phyloP scores from a whole-genome alignment of 2,113 vertebrate species.

The Onychorhynchus coronatus region DNA sequence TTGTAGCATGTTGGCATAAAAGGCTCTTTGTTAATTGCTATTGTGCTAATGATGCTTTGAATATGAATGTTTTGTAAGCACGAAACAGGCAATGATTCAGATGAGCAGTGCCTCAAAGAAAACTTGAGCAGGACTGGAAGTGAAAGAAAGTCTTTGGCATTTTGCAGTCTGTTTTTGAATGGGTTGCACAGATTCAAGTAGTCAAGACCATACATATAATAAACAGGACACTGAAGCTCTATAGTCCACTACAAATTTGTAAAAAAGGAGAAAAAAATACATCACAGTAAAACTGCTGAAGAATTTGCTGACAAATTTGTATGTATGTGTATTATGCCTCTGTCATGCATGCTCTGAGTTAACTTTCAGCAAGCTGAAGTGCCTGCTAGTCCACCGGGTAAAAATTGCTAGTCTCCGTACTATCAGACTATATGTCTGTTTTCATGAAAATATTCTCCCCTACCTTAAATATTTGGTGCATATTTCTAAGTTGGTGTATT shows the following conservation, averaged over 20 bases:
- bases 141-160: not conserved
- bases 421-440: not conserved
- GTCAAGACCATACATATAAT: not conserved
- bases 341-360: not conserved
- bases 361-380: not conserved
- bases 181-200: not conserved
- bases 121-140: slow-evolving; percentile 12
- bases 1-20: slow-evolving; percentile 68
- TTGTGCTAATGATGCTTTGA: slow-evolving; percentile 9
- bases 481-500: not conserved
- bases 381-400: not conserved
- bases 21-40: slow-evolving; percentile 73
- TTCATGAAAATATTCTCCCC: not conserved
- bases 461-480: not conserved
- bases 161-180: not conserved
- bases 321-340: not conserved
- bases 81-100: slow-evolving; percentile 54
- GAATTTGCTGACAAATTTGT: not conserved
- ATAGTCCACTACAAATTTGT: not conserved
- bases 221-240: not conserved
- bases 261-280: not conserved
- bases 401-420: not conserved
- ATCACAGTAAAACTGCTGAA: not conserved
- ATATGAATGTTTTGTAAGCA: slow-evolving; percentile 52
- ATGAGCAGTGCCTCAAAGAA: slow-evolving; percentile 2